Base-by-base conservation (phyloP, 2,888 invertebrate genomes). In the Drosophila seclusa region DNA sequence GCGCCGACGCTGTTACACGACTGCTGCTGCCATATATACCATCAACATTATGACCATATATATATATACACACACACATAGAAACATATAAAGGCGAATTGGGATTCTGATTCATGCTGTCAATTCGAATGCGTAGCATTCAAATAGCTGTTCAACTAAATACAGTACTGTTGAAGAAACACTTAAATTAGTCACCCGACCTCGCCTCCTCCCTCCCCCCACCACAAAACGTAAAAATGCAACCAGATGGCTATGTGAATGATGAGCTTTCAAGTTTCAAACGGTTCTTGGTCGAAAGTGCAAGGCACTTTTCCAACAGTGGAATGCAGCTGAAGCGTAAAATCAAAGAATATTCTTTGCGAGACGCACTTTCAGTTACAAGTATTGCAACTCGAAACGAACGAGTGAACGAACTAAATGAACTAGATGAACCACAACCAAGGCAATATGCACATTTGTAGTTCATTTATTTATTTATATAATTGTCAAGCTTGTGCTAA, bases 71-170 rank as follows among this genome's bases (percentile, higher is more conserved):
- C 13, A 53, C 13, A 36, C 18, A 48, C 16, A n/a, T 10, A 21
- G 4, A 18, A n/a, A 13, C n/a, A 24, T 21, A 59, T 66, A 36
- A 68, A 67, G 68, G 59, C 55, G 68, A 70, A 69, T 68, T 66
- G 55, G 75, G 49, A 45, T 50, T 78, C 63, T 45, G 61, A 71
- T n/a, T 59, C 49, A 24, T 29, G 38, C 32, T 42, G 59, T 29
- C 31, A 61, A 34, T 58, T 63, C 42, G 68, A 64, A 18, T 40
- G 78, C 61, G 57, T 64, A 78, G 78, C 82, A 81, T 78, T 78
- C 62, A 78, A 78, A 78, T 78, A 81, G 78, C 82, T 49, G 62
- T 48, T 68, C 18, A 67, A 76, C 80, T 76, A 78, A 81, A 64
- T 71, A 61, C 59, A 53, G 32, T 40, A 29, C 34, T n/a, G n/a